Conservation (phyloP, 2,113 vertebrate genomes). For the Orientallactaga bullata region DNA sequence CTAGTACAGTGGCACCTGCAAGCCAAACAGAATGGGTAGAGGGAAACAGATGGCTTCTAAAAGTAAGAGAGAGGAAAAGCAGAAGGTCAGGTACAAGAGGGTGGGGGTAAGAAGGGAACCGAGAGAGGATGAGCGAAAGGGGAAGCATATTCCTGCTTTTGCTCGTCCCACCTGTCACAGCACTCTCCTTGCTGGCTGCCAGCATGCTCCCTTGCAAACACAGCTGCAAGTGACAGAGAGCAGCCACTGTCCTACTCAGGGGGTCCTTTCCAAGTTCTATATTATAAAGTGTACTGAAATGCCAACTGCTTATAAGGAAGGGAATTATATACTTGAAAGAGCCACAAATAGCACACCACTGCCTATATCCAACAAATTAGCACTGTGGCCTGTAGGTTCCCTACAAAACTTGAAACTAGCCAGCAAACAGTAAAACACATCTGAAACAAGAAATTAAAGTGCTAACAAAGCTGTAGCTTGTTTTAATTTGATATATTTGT, state of each 20-base stretch:
- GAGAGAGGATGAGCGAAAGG: conserved; percentile 52
- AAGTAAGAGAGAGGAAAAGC: conserved; percentile 70
- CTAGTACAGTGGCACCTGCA: conserved; percentile 56
- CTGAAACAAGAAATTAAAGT: conserved; percentile 56
- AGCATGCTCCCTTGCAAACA: conserved; percentile 78
- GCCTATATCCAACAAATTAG: conserved; percentile 44
- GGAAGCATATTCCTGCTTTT: conserved; percentile 57
- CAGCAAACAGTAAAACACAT: conserved; percentile 59
- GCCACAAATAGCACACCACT: not conserved
- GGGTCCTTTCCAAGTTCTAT: conserved; percentile 60
- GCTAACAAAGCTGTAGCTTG: conserved; percentile 35
- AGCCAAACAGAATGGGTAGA: conserved; percentile 62
- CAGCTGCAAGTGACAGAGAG: conserved; percentile 74
- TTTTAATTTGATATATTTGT: conserved; percentile 52
- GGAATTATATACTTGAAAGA: conserved; percentile 29
- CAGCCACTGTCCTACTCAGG: conserved; percentile 75
- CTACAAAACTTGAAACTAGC: conserved; percentile 44
- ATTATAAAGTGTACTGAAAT: conserved; percentile 67
- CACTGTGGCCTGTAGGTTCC: conserved; percentile 18
- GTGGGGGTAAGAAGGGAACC: not conserved
- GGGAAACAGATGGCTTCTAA: conserved; percentile 75
- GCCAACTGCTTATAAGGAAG: conserved; percentile 62
- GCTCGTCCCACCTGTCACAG: conserved; percentile 74
- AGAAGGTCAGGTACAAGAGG: conserved; percentile 73
- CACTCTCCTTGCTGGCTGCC: conserved; percentile 64